Evolutionary conservation across 2,888 invertebrate species (phyloP), one percentile per base, ranked within the genome.

Genomic region (Chironomus riparius): DNA sequence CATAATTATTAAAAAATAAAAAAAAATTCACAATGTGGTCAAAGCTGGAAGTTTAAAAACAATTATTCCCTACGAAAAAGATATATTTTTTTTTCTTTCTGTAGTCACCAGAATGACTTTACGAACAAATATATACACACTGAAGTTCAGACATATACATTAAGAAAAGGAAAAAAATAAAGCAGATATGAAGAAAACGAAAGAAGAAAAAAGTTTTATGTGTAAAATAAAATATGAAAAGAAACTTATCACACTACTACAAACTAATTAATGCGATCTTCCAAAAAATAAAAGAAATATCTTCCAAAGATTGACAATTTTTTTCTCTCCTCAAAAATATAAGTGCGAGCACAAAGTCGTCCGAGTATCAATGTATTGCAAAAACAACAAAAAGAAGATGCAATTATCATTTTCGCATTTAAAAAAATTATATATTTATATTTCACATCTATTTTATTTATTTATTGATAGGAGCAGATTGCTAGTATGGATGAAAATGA

Each of bases 401-500:
- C 38, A 38, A 38, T 38, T 38, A 38, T 56, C 18, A 56, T 56
- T 18, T 15, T 56, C 56, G 56, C 56, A n/a, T 56, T 56, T 56
- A 7, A 56, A 28, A 28, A 28, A 38, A 10, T 4, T 4, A 38
- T 38, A 38, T 38, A 10, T 38, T 28, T 56, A 56, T 13, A 56
- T 15, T 13, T 56, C 15, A 56, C 56, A 13, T 56, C 15, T 56
- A 56, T 15, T 15, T 56, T n/a, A 15, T 56, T 56, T 56, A 56
- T 56, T 38, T 10, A 56, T 56, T 68, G 22, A 68, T 15, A 68
- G 68, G 24, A 24, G n/a, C 61, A 61, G 28, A 61, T 88, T 79
- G 87, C 86, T 78, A 87, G 89, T 79, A 85, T 92, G 82, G 91
- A 93, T 84, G 93, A 94, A 82, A 88, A 88, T 77, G 89, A 91